These are phyloP conservation scores for Pyrocephalus nanus DNA, from an alignment of 2,797 vertebrate genomes.

Conservation along the genomic window DNA sequence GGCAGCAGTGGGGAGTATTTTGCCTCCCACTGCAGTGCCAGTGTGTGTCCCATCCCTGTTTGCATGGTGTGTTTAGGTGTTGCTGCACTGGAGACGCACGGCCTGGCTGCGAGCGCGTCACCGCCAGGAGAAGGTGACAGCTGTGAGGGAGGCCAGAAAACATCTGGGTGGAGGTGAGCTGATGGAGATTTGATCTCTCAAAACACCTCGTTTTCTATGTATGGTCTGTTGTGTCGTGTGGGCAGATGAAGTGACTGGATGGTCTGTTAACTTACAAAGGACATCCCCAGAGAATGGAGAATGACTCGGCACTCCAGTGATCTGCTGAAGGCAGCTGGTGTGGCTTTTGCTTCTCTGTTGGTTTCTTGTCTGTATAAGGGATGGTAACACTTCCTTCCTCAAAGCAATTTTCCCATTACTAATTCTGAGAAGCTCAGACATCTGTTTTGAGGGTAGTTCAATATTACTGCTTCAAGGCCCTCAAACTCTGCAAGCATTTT, in stretches of 20 bases:
- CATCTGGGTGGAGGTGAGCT: constrained; percentile 78
- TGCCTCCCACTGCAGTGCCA: neutral
- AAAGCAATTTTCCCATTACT: neutral
- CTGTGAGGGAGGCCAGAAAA: constrained; percentile 70
- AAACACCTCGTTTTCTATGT: neutral
- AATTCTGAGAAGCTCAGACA: neutral
- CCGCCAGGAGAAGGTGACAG: constrained; percentile 72
- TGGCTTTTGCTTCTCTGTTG: neutral
- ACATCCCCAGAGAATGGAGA: neutral
- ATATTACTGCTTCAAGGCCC: neutral
- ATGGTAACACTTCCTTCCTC: neutral
- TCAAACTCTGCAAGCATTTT: neutral
- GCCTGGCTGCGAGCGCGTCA: constrained; percentile 38
- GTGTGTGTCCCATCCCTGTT: neutral
- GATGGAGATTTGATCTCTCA: neutral
- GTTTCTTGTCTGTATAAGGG: neutral
- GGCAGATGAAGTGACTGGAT: neutral
- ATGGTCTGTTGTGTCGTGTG: neutral
- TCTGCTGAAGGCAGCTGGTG: neutral
- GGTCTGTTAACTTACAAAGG: neutral
- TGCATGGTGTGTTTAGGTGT: constrained; percentile 33
- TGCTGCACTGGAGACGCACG: constrained; percentile 79
- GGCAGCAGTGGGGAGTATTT: neutral
- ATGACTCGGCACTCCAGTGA: neutral
- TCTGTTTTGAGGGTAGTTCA: neutral